A percentile compares a stretch with the other conserved stretches of the same genome.
Conservation (phyloP, 1,140 invertebrate species). For the Centruroides sculpturatus region DNA sequence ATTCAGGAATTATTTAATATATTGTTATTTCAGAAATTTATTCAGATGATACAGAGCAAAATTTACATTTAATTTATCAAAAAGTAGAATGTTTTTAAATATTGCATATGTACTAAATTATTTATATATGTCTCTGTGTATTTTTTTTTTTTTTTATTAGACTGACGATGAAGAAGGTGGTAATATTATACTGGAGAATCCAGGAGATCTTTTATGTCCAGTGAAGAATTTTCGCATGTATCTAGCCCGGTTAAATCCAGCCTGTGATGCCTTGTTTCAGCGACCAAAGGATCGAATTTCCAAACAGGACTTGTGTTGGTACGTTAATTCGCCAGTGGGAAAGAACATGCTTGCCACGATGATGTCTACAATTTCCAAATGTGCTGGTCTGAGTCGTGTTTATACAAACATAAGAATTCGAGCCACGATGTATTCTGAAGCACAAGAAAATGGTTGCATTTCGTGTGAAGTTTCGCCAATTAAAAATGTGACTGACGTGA, state of each 20-base stretch:
- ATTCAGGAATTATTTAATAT: too few relatives aligned
- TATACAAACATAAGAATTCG: constrained; percentile 17
- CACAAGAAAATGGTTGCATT: constrained; percentile 11
- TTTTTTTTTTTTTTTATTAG: neutral
- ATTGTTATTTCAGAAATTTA: too few relatives aligned
- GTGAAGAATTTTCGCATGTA: constrained; percentile 14
- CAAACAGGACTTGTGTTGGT: constrained; percentile 16
- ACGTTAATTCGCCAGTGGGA: constrained; percentile 16
- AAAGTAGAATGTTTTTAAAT: too few relatives aligned
- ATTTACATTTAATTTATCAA: too few relatives aligned
- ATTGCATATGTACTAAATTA: too few relatives aligned
- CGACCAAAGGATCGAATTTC: constrained; percentile 15
- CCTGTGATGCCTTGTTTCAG: constrained; percentile 15
- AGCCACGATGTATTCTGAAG: constrained; percentile 15
- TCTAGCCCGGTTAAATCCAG: constrained; percentile 14
- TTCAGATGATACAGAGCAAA: too few relatives aligned
- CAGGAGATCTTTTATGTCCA: constrained; percentile 16
- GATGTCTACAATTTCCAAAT: constrained; percentile 19
- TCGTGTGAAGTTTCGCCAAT: constrained; percentile 1
- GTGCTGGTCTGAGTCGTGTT: constrained; percentile 14
- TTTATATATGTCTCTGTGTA: too few relatives aligned
- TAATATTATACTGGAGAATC: constrained; percentile 15
- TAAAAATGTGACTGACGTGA: too few relatives aligned
- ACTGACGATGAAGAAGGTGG: constrained; percentile 13
- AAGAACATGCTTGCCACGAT: constrained; percentile 18